Evolutionary conservation across 37 sponge, comb jelly and placozoan genomes (phyloP), one percentile per base, ranked within the genome.

Genomic region (Hormiphora californensis): DNA sequence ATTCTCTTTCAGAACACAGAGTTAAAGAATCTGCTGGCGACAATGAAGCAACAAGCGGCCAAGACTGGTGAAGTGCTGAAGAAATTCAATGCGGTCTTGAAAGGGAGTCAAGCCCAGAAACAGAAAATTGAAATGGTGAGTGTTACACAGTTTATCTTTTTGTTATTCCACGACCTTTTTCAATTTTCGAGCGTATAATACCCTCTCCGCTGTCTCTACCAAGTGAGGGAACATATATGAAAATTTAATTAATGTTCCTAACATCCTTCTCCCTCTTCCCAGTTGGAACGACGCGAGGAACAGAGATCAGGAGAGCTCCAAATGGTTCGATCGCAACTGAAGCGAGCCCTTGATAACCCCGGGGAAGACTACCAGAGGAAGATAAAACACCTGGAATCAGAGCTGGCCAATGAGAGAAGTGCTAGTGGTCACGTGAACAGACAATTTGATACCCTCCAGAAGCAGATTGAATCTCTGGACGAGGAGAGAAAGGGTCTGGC

Each of bases 111-210:
- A 30, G 4, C 27, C n/a, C 81, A 73, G 46, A 73, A 73, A 40
- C 81, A 73, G 81, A 73, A 73, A 40, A 73, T 73, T 0, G 81
- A 73, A 32, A 30, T 1, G 23, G 81, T 73, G 23, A 73, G 81
- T n/a, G n/a, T n/a, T n/a, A n/a, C n/a, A 4, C 27, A 57, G n/a
- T 57, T 4, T 23, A 57, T 57, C 3, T 12, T 57, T 57, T 57
- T 28, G n/a, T 30, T 57, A 57, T n/a, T n/a, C n/a, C n/a, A n/a
- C n/a, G n/a, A n/a, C n/a, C n/a, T n/a, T n/a, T n/a, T n/a, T n/a
- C n/a, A n/a, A n/a, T n/a, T n/a, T n/a, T n/a, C n/a, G n/a, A n/a
- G n/a, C n/a, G n/a, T n/a, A n/a, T n/a, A n/a, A n/a, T n/a, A n/a
- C n/a, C n/a, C n/a, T n/a, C n/a, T n/a, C n/a, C n/a, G n/a, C n/a